phyloP scores from a whole-genome alignment of 2,888 invertebrate species.

The Phoenoteleia sp. region DNA sequence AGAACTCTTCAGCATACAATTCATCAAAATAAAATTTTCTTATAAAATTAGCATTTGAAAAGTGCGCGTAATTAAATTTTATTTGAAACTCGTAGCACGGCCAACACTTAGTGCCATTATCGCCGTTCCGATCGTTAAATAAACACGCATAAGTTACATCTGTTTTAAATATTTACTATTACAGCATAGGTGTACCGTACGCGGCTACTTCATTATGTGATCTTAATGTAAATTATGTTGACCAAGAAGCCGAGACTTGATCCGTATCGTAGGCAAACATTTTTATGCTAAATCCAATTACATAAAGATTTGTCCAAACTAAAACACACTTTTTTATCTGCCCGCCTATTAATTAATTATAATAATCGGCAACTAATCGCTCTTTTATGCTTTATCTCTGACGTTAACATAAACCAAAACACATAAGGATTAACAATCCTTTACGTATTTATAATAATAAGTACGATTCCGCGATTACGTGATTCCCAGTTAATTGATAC shows the following conservation, averaged over 20 bases:
- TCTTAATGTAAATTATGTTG: slow-evolving; percentile 72
- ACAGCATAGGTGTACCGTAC: slow-evolving; percentile 71
- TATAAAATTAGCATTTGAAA: slow-evolving; percentile 37
- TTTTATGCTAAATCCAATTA: slow-evolving; percentile 50
- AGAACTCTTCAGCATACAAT: not conserved
- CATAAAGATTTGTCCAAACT: slow-evolving; percentile 43
- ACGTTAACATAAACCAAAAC: too few species aligned
- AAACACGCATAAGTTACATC: slow-evolving; percentile 62
- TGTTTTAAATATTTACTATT: slow-evolving; percentile 74
- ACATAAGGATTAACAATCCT: too few species aligned
- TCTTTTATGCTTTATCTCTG: not conserved
- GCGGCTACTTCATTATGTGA: slow-evolving; percentile 70
- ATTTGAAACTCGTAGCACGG: slow-evolving; percentile 23
- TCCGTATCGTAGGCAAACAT: slow-evolving; percentile 43
- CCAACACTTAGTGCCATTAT: slow-evolving; percentile 48
- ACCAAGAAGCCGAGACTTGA: slow-evolving; percentile 60
- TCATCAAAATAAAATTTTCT: slow-evolving; percentile 38
- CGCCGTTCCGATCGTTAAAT: slow-evolving; percentile 59
- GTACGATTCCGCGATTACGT: too few species aligned
- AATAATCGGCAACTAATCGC: slow-evolving; percentile 14
- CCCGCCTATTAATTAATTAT: slow-evolving; percentile 26
- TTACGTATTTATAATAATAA: too few species aligned
- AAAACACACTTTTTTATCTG: slow-evolving; percentile 2
- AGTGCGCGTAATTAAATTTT: slow-evolving; percentile 38
- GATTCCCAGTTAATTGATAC: too few species aligned